Evolutionary conservation across 2,113 vertebrate species (phyloP).

Genomic region (Monarcha castaneiventris): DNA sequence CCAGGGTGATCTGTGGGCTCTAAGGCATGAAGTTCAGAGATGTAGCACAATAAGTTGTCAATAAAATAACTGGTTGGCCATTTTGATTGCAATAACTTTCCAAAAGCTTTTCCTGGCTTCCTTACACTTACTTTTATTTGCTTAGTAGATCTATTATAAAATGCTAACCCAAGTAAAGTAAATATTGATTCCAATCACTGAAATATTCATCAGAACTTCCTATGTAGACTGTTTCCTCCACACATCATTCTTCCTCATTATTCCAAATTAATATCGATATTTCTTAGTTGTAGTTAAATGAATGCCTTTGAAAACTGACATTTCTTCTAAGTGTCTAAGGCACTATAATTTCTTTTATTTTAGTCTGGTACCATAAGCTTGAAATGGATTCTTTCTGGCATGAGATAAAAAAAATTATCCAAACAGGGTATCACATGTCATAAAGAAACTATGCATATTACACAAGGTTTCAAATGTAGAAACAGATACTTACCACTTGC

Average conservation of each 20-base stretch:
- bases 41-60: neutral
- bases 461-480: slow-evolving; percentile 58
- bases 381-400: slow-evolving; percentile 35
- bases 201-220: neutral
- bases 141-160: neutral
- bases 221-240: neutral
- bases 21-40: neutral
- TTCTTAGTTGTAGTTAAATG: neutral
- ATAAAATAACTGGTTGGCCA: neutral
- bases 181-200: slow-evolving; percentile 4
- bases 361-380: neutral
- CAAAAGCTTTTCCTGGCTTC: neutral
- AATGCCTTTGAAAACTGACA: neutral
- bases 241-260: neutral
- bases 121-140: neutral
- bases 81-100: neutral
- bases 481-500: slow-evolving; percentile 51
- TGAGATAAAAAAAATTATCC: neutral
- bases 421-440: slow-evolving; percentile 47
- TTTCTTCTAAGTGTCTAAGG: neutral
- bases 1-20: rapidly evolving
- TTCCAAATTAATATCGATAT: neutral
- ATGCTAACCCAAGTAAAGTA: neutral
- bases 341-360: neutral
- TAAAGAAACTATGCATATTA: slow-evolving; percentile 60